Percentiles rank a stretch among this genome's conserved stretches.
phyloP scores from a whole-genome alignment of 1,140 invertebrate species.

The Drosophila biarmipes region DNA sequence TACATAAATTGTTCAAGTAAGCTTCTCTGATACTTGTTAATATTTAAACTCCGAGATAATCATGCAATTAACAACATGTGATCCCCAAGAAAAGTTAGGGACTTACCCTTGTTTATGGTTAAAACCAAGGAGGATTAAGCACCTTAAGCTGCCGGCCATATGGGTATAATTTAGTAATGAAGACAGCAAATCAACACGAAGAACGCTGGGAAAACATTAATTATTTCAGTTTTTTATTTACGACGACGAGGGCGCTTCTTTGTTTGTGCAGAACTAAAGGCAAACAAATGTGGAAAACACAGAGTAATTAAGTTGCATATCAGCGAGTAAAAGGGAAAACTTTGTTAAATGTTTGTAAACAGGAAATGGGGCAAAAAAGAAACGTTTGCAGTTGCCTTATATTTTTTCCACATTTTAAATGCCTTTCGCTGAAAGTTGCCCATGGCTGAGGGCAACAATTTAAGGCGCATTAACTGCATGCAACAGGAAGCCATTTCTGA shows the following conservation, averaged over 20 bases:
- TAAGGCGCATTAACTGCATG: constrained; percentile 48
- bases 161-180: constrained; percentile 28
- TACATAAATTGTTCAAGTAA: too few species aligned
- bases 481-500: constrained; percentile 47
- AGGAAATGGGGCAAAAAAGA: constrained; percentile 17
- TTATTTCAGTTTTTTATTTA: constrained; percentile 41
- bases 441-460: constrained; percentile 20
- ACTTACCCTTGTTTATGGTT: background rate
- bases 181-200: constrained; percentile 16
- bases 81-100: background rate
- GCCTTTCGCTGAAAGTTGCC: constrained; percentile 7
- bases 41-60: background rate
- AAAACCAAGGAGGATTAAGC: constrained; percentile 4
- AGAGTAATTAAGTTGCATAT: constrained; percentile 50
- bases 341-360: constrained; percentile 45
- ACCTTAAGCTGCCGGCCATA: background rate
- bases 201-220: constrained; percentile 40
- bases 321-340: constrained; percentile 30
- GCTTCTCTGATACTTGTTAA: too few species aligned
- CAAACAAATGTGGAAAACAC: constrained; percentile 46
- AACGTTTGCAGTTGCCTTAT: background rate
- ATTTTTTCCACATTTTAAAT: constrained; percentile 31
- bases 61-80: background rate
- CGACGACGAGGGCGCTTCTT: background rate
- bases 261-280: constrained; percentile 23